These are phyloP conservation scores for Dromiciops gliroides DNA, from an alignment of 2,113 vertebrate species.

Conservation along the genomic window DNA sequence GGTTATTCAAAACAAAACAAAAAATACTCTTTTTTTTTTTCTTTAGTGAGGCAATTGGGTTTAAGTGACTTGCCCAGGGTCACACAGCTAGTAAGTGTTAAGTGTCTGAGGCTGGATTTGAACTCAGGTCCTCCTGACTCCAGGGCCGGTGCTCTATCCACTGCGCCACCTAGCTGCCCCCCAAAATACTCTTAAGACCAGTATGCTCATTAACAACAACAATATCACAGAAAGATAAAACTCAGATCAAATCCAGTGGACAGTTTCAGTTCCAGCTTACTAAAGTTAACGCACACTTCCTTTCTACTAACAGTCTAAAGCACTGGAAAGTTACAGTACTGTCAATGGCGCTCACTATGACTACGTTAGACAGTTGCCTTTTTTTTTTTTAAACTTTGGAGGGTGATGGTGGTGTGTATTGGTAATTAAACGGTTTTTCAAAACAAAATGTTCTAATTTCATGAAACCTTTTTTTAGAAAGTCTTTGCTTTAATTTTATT, in stretches of 20 bases:
- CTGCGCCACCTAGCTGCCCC: too few relatives aligned
- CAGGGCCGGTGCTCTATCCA: too few relatives aligned
- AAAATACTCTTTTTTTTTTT: too few relatives aligned
- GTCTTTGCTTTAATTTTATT: neutral
- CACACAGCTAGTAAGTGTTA: too few relatives aligned
- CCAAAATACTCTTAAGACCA: too few relatives aligned
- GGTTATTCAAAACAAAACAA: neutral
- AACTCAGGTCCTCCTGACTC: too few relatives aligned
- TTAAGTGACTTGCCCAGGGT: too few relatives aligned
- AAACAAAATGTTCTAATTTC: conserved; percentile 14
- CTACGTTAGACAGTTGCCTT: neutral
- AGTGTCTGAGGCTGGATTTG: too few relatives aligned
- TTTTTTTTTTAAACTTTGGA: neutral
- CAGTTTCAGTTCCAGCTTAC: neutral
- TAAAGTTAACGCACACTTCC: neutral
- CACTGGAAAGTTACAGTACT: neutral
- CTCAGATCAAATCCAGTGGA: neutral
- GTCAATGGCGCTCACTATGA: neutral
- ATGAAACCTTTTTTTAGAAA: conserved; percentile 34
- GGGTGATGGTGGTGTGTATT: neutral
- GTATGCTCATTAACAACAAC: neutral
- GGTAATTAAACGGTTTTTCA: neutral
- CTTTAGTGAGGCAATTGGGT: too few relatives aligned
- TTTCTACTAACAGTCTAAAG: neutral
- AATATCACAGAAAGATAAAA: neutral